Evolutionary conservation across 2,888 invertebrate species (phyloP), one percentile per base, ranked within the genome.

Genomic region (Apeira syringaria): DNA sequence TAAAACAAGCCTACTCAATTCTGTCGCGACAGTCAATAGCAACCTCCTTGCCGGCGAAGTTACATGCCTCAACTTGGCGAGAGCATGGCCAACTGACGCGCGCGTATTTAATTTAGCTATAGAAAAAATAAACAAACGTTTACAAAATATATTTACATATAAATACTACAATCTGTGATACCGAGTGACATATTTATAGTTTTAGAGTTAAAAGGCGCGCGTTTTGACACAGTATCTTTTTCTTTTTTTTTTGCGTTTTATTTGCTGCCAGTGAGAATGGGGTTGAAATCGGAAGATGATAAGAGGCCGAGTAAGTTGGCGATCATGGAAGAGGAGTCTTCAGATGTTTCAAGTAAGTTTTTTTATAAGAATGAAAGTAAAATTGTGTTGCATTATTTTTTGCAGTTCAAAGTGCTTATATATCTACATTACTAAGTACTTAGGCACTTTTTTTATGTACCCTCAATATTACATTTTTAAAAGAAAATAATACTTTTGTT

Each of bases 271-370:
- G 86, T 85, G 83, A 81, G 71, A 74, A 89, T 89, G 89, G 89
- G 89, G 69, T 76, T 90, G 65, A 89, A 78, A 59, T 64, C 75
- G 36, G 89, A 88, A 55, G 89, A 87, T 60, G 82, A 85, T 55
- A 88, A 84, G 59, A 69, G 83, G 64, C 88, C 89, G 24, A 90
- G 90, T 74, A 90, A 89, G 63, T 57, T 90, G 75, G 88, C 88
- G 53, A 90, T 90, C 59, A 88, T 90, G 85, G 89, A 90, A 64
- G 89, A 89, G 50, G 87, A 87, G 28, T 55, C 64, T 33, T 75
- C 81, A 10, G 78, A 80, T 56, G 61, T 62, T 40, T 84, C 86
- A 81, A 65, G 90, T 90, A 53, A 86, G 87, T 83, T 45, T 26
- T 32, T 38, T 37, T n/a, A n/a, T n/a, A n/a, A n/a, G n/a, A n/a